Base-by-base conservation (phyloP, 2,113 vertebrate genomes). In the Pluvianellus socialis region DNA sequence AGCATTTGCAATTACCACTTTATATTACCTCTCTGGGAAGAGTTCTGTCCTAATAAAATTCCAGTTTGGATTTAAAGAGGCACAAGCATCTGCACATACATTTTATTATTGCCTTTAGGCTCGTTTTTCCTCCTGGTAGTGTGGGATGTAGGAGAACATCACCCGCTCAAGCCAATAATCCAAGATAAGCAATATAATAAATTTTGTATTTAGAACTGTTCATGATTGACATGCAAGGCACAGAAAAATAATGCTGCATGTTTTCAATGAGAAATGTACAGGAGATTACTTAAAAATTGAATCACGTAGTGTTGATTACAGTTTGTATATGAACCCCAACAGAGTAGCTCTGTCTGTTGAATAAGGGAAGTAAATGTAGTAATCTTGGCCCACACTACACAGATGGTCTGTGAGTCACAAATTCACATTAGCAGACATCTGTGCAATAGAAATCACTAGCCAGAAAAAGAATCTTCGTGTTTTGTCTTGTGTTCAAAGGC, bases 401-500 rank as follows among this genome's bases (percentile, higher is more conserved):
- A 96, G 96, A 92, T 94, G 92, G 88, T 92, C 77, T 96, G 52
- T 96, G 94, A 96, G 79, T 97, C 91, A 96, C 79, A 90, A 86
- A 88, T 87, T 86, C 90, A 92, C 35, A 73, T 95, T 81, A 94
- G 42, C 76, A 94, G 94, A 94, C 94, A 76, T 93, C 67, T 96
- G 72, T 93, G 80, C 66, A 74, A 80, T 75, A 86, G 80, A 83
- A 96, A 86, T 33, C 45, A n/a, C 58, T 44, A 83, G 62, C 56
- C 49, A 86, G 71, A 44, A 55, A 87, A 73, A 68, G 53, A 88
- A 80, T 89, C 28, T 84, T 71, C 49, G 42, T 86, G 30, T 91
- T 95, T 85, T 91, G 49, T 88, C 65, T 63, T 58, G 10, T 83
- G 18, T 94, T 94, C 62, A 86, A 90, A 88, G 62, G 65, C 13